phyloP scores from a whole-genome alignment of 2,797 vertebrate species.

The Clarias fuscus region DNA sequence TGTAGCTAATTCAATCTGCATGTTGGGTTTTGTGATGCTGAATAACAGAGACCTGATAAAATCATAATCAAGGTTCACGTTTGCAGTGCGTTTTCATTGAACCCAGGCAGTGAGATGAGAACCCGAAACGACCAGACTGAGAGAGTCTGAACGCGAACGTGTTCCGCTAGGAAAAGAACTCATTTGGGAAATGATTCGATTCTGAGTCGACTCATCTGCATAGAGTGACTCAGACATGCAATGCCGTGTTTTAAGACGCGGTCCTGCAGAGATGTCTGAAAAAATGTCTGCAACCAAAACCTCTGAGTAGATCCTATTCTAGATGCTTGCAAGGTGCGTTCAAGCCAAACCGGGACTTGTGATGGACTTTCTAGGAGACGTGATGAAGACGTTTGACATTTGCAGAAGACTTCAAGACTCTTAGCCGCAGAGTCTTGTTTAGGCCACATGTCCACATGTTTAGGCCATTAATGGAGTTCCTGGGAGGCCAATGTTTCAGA shows the following conservation, averaged over 20 bases:
- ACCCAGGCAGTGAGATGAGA: not conserved
- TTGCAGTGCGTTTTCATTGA: not conserved
- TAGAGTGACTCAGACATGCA: not conserved
- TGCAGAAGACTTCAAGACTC: too few relatives aligned
- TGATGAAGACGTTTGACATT: too few relatives aligned
- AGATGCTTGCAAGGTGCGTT: too few relatives aligned
- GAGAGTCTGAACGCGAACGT: not conserved
- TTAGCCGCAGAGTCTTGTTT: too few relatives aligned
- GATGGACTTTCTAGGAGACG: too few relatives aligned
- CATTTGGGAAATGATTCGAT: not conserved
- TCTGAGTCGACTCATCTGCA: not conserved
- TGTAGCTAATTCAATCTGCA: not conserved
- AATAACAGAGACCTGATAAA: not conserved
- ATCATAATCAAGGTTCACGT: not conserved
- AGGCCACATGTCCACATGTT: too few relatives aligned
- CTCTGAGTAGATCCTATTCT: too few relatives aligned
- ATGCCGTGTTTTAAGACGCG: too few relatives aligned
- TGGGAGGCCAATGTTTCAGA: too few relatives aligned
- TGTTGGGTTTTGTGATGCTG: not conserved
- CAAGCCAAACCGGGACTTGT: too few relatives aligned
- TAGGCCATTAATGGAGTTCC: too few relatives aligned
- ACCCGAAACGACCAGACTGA: not conserved
- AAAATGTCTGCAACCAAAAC: too few relatives aligned
- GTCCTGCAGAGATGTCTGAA: not conserved
- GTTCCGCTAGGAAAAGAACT: not conserved